Evolutionary conservation across 2,113 vertebrate species (phyloP), one percentile per base, ranked within the genome.

Genomic region (Rhynchomys soricoides): DNA sequence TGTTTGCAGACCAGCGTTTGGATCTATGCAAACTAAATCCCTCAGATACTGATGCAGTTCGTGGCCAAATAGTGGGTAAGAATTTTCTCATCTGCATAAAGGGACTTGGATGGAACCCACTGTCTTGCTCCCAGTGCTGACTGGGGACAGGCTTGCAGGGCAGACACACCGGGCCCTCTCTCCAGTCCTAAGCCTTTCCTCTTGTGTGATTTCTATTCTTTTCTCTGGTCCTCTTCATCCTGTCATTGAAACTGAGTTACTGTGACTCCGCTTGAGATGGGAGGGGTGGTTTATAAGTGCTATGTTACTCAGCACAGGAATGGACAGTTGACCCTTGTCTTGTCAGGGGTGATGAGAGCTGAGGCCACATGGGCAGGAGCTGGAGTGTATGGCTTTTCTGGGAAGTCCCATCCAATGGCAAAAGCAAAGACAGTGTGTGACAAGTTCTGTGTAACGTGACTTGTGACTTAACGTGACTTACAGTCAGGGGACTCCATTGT

Each of bases 21-120:
- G 99, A 99, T 99, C 99, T 99, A 98, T 99, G 99, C 99, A 99
- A 99, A 98, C 99, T 99, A 97, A 99, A 99, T 96, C 99, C 99
- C 95, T 99, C 99, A 59, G 99, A 99, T 98, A 99, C 99, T 15
- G 99, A 99, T 98, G 99, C 99, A 96, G 99, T 99, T 75, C 99
- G 99, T 98, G 99, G 99, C 97, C 99, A 99, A 98, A 99, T 99
- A 97, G 99, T 99, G 98, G 99, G 99, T 99, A 98, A 99, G 99
- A 93, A 96, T 86, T 37, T 97, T 97, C 96, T 98, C 59, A 92
- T 91, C 97, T 99, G 98, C 99, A 48, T 97, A 93, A 94, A 92
- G 96, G 97, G 96, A 37, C 89, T 95, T 75, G 93, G 86, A 55
- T 77, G 87, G 52, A 96, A 89, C 94, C 87, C 55, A 22, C 81